These are phyloP conservation scores for Chrysochloris asiatica DNA, from an alignment of 2,113 vertebrate genomes.

Conservation along the genomic window DNA sequence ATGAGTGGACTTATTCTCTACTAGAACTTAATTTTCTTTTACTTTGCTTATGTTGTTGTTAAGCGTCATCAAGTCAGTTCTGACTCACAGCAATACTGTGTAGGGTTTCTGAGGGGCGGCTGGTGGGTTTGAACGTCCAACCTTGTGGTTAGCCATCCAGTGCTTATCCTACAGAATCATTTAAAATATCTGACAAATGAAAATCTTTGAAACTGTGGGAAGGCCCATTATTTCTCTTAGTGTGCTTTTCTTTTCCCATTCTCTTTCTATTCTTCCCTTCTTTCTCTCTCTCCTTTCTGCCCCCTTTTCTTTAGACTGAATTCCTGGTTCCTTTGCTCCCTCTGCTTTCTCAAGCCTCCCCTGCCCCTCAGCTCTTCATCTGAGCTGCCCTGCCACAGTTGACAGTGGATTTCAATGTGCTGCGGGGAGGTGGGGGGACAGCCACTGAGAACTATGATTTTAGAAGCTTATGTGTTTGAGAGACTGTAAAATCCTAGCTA, in stretches of 20 bases:
- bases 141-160: no score
- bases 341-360: neutral
- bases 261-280: neutral
- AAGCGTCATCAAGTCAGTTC: no score
- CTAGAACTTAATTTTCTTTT: neutral
- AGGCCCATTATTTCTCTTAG: no score
- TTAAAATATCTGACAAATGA: neutral
- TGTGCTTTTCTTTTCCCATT: neutral
- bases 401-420: neutral
- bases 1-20: neutral
- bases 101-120: no score
- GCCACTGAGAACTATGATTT: neutral
- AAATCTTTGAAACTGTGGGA: neutral
- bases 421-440: no score
- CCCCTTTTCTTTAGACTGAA: neutral
- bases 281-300: neutral
- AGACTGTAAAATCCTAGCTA: constrained; percentile 40
- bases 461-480: constrained; percentile 42
- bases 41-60: neutral
- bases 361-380: neutral
- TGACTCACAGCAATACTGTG: no score
- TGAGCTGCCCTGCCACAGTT: neutral
- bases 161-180: no score
- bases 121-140: no score
- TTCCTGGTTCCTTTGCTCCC: neutral